These are phyloP conservation scores for Mohoua ochrocephala DNA, from an alignment of 2,113 vertebrate genomes.

Conservation along the genomic window DNA sequence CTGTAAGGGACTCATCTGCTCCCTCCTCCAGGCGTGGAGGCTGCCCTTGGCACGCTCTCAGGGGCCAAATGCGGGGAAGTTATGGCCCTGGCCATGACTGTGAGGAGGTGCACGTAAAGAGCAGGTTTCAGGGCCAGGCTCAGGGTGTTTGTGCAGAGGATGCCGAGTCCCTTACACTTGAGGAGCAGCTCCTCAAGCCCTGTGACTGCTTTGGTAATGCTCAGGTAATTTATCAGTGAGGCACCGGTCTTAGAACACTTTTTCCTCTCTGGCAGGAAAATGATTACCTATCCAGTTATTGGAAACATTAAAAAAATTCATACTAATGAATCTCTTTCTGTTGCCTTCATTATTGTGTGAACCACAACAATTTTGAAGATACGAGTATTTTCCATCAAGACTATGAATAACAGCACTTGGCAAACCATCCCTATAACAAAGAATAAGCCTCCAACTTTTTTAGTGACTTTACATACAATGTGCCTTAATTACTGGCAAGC, in stretches of 20 bases:
- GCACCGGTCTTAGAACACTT: not conserved
- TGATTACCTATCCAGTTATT: slow-evolving; percentile 24
- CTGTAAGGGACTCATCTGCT: not conserved
- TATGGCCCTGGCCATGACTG: not conserved
- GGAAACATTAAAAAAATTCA: slow-evolving; percentile 34
- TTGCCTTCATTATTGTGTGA: slow-evolving; percentile 58
- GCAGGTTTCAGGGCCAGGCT: not conserved
- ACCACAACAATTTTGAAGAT: slow-evolving; percentile 72
- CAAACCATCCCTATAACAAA: slow-evolving; percentile 62
- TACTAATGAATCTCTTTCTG: slow-evolving; percentile 41
- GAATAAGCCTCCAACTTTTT: slow-evolving; percentile 65
- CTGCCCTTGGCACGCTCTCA: not conserved
- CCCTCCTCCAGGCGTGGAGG: not conserved
- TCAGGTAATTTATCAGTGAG: slow-evolving; percentile 44
- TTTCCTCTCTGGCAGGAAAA: not conserved
- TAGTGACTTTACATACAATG: slow-evolving; percentile 75
- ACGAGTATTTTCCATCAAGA: slow-evolving; percentile 75
- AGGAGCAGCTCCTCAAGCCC: not conserved
- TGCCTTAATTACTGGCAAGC: slow-evolving; percentile 77
- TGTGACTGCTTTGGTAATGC: not conserved
- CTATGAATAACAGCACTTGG: slow-evolving; percentile 73
- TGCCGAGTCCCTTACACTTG: not conserved
- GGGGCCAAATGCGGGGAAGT: not conserved
- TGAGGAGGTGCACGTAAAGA: not conserved
- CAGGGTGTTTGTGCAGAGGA: accelerated